Evolutionary conservation across 2,888 invertebrate genomes (phyloP), one percentile per base, ranked within the genome.

Genomic region (Ochlodes sylvanus): DNA sequence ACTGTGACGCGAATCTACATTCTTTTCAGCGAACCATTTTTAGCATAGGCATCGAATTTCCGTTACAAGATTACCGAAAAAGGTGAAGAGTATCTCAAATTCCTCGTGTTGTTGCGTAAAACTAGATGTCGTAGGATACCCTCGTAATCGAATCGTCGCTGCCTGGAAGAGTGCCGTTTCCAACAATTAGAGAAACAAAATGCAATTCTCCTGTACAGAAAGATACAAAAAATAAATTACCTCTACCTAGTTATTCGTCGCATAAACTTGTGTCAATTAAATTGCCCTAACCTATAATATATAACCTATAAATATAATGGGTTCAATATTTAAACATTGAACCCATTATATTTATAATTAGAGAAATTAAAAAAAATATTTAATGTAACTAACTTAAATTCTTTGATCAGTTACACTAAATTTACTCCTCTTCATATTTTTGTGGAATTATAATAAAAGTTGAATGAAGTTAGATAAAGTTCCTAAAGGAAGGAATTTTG

Each of bases 61-160:
- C 12, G 34, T 64, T 64, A 64, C 64, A 64, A 64, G 57, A 47
- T 64, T 64, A 65, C 21, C 15, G 50, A 65, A 58, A 58, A 60
- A 60, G 47, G 56, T 27, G 38, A 21, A 44, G 52, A 66, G 41
- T 58, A 60, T 60, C 58, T 66, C 27, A 47, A 56, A 60, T 60
- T 54, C 69, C 71, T 72, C 75, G 74, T 38, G 71, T 71, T 70
- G 71, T 69, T 47, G 52, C 52, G 64, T 69, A 61, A 64, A 64
- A 64, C 76, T 77, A 78, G 80, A 82, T 80, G 82, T 83, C 81
- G 80, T 80, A 80, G 82, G 79, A 73, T 78, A 78, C 76, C 72
- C 72, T 73, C 73, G 76, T 79, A 82, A 85, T 83, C 80, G 82
- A 75, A 82, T 76, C 76, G 74, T 78, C 76, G 73, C 76, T 72